Percentiles rank a stretch among this genome's conserved stretches.
Conservation (phyloP, 2,888 invertebrate genomes). For the Chaetoderma sp. region DNA sequence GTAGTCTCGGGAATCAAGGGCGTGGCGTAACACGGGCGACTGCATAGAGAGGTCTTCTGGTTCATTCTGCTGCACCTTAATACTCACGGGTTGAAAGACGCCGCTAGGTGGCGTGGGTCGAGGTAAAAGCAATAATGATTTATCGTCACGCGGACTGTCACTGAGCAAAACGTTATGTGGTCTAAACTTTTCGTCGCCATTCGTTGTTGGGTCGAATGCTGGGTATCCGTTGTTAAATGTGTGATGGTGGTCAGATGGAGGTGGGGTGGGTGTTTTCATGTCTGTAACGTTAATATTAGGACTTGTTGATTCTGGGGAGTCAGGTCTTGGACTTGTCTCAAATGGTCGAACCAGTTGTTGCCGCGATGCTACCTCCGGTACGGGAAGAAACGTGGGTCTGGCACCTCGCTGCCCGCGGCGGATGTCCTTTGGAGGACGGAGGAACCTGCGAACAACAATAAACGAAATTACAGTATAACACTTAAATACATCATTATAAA, state of each 20-base stretch:
- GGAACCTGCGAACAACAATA: constrained; percentile 76
- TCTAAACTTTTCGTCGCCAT: constrained; percentile 5
- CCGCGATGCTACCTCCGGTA: not conserved
- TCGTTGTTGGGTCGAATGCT: constrained; percentile 4
- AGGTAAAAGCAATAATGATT: too few species aligned
- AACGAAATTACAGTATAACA: constrained; percentile 74
- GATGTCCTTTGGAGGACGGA: constrained; percentile 91
- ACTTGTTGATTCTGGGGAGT: not conserved
- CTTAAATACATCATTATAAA: too few species aligned
- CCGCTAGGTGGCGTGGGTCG: constrained; percentile 17
- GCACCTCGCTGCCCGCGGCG: constrained; percentile 79
- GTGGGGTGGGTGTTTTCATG: not conserved
- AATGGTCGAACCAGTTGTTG: not conserved
- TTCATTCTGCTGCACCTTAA: constrained; percentile 35
- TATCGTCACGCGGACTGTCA: constrained; percentile 15
- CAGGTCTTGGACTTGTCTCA: not conserved
- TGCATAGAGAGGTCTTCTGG: constrained; percentile 50
- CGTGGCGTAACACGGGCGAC: too few species aligned
- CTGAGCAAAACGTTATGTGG: too few species aligned
- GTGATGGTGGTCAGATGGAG: not conserved
- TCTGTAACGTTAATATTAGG: not conserved
- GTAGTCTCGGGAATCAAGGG: too few species aligned
- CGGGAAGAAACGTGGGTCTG: constrained; percentile 44
- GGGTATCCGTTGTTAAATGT: not conserved
- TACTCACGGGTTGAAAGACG: constrained; percentile 8